Conservation (phyloP, 2,797 vertebrate species). For the Muscicapa striata region DNA sequence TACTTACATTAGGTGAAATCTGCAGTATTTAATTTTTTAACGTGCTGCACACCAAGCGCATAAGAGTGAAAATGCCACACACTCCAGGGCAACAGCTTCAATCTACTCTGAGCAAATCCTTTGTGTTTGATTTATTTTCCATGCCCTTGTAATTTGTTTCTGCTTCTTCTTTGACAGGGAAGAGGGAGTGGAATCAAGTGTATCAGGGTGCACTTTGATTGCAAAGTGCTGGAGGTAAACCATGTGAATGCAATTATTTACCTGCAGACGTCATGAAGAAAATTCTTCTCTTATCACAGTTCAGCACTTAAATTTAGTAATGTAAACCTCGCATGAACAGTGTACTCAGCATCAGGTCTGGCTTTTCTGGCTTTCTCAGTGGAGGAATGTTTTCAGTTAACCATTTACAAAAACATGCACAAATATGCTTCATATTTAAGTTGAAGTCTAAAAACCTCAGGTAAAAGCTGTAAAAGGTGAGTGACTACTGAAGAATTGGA, state of each 20-base stretch:
- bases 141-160: background rate
- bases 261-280: background rate
- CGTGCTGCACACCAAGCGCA: accelerated
- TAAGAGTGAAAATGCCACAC: background rate
- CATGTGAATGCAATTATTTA: background rate
- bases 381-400: background rate
- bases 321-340: background rate
- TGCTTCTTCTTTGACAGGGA: background rate
- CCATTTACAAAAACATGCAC: background rate
- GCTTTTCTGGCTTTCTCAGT: background rate
- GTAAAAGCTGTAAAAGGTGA: background rate
- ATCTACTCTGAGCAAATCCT: background rate
- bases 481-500: background rate
- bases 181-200: background rate
- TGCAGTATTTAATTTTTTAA: background rate
- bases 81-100: background rate
- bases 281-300: background rate
- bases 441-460: background rate
- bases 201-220: background rate
- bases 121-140: background rate
- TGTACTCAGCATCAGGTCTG: background rate
- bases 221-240: background rate
- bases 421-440: background rate
- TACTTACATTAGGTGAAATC: background rate
- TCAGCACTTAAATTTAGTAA: background rate